A percentile compares a stretch with the other conserved stretches of the same genome.
Evolutionary conservation across 2,888 invertebrate genomes (phyloP).

Genomic region (Habrosyne pyritoides): DNA sequence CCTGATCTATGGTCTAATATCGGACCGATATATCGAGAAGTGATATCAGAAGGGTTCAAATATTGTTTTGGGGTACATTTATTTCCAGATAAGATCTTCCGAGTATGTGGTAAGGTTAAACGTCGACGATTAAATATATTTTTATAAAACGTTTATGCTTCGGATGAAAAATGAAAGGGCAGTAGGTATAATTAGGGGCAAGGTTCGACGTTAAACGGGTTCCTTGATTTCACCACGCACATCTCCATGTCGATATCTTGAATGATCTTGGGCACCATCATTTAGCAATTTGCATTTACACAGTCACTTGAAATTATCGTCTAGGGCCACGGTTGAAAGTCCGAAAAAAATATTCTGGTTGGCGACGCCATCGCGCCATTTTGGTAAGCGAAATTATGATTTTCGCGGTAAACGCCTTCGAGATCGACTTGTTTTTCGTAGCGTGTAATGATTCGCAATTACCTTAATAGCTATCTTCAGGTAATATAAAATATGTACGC

Average conservation of each 20-base stretch:
- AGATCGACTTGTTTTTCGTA: conserved; percentile 49
- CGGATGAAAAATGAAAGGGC: conserved; percentile 35
- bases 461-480: conserved; percentile 66
- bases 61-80: conserved; percentile 44
- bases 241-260: conserved; percentile 54
- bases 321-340: conserved; percentile 47
- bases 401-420: conserved; percentile 54
- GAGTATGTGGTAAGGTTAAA: conserved; percentile 24
- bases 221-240: conserved; percentile 48
- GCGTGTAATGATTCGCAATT: conserved; percentile 61
- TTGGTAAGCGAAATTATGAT: conserved; percentile 63
- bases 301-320: conserved; percentile 59
- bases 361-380: conserved; percentile 57
- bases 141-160: conserved; percentile 13
- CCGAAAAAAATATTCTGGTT: conserved; percentile 47
- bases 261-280: conserved; percentile 42
- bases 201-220: conserved; percentile 41
- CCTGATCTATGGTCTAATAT: conserved; percentile 76
- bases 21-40: conserved; percentile 65
- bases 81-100: conserved; percentile 24
- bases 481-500: conserved; percentile 44
- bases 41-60: conserved; percentile 61
- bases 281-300: conserved; percentile 68
- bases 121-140: conserved; percentile 13
- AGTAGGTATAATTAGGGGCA: conserved; percentile 36